Evolutionary conservation across 1,140 invertebrate species (phyloP).

Genomic region (Drosophila tani): DNA sequence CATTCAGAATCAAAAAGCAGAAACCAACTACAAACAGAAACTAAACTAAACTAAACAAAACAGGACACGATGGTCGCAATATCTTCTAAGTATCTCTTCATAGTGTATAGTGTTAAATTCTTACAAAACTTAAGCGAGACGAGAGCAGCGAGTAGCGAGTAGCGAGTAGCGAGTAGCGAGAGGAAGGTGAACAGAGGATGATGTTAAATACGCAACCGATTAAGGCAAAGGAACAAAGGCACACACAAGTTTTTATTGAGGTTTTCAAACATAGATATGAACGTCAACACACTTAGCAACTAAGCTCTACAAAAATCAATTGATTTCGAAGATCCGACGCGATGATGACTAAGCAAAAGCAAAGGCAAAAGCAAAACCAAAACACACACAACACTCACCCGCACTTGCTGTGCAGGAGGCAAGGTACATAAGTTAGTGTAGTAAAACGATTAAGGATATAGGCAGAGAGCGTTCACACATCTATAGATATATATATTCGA

Average conservation of each 20-base stretch:
- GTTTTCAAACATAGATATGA: constrained; percentile 57
- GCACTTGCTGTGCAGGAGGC: constrained; percentile 57
- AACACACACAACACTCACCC: constrained; percentile 36
- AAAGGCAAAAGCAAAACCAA: constrained; percentile 64
- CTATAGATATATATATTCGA: constrained; percentile 41
- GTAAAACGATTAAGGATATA: constrained; percentile 9
- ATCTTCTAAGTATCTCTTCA: constrained; percentile 79
- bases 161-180: not conserved
- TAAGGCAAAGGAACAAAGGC: constrained; percentile 73
- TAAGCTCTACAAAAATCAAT: constrained; percentile 63
- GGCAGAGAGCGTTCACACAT: constrained; percentile 28
- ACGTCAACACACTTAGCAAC: constrained; percentile 37
- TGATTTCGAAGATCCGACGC: constrained; percentile 57
- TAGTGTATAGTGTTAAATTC: constrained; percentile 81
- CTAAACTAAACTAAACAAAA: constrained; percentile 63
- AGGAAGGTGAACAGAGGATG: not conserved
- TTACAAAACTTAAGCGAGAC: constrained; percentile 56
- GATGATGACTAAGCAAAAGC: constrained; percentile 60
- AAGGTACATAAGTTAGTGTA: constrained; percentile 44
- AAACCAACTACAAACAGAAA: constrained; percentile 58
- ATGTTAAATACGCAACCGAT: constrained; percentile 65
- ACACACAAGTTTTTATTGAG: constrained; percentile 70
- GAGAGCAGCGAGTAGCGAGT: not conserved
- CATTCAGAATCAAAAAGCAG: constrained; percentile 64
- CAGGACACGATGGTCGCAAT: constrained; percentile 80